These are phyloP conservation scores for Ophraella communa DNA, from an alignment of 2,888 invertebrate species.

Conservation along the genomic window DNA sequence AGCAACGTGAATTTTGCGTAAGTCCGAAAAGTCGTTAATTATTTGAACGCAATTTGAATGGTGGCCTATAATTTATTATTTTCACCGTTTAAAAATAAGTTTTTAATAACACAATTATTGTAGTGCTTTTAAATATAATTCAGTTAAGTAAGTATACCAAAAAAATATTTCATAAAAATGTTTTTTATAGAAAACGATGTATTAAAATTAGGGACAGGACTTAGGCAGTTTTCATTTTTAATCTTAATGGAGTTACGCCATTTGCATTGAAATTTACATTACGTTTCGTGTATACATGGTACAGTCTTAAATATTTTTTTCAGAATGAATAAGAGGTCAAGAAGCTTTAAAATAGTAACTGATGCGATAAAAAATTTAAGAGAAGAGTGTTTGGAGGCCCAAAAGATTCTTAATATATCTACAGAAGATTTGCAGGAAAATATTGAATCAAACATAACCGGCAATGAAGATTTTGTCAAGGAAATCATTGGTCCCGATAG, in stretches of 20 bases:
- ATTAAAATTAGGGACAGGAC: neutral
- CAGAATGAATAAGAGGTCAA: too few species aligned
- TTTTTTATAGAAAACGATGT: too few species aligned
- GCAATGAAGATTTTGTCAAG: too few species aligned
- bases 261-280: neutral
- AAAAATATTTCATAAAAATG: too few species aligned
- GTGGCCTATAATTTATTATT: neutral
- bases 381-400: conserved; percentile 22
- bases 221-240: neutral
- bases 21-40: neutral
- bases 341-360: too few species aligned
- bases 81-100: neutral
- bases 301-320: neutral
- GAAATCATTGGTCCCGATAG: too few species aligned
- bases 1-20: conserved; percentile 9
- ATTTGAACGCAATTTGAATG: neutral
- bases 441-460: too few species aligned
- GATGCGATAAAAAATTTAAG: conserved; percentile 18
- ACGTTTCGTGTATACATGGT: too few species aligned
- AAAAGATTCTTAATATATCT: too few species aligned
- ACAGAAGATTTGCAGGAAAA: too few species aligned
- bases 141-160: conserved; percentile 4
- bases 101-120: neutral
- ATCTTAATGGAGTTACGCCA: conserved; percentile 4
- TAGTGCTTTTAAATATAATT: neutral